A percentile compares a stretch with the other conserved stretches of the same genome.
Conservation (phyloP, 2,888 invertebrate species). For the Heliothis peltigera region DNA sequence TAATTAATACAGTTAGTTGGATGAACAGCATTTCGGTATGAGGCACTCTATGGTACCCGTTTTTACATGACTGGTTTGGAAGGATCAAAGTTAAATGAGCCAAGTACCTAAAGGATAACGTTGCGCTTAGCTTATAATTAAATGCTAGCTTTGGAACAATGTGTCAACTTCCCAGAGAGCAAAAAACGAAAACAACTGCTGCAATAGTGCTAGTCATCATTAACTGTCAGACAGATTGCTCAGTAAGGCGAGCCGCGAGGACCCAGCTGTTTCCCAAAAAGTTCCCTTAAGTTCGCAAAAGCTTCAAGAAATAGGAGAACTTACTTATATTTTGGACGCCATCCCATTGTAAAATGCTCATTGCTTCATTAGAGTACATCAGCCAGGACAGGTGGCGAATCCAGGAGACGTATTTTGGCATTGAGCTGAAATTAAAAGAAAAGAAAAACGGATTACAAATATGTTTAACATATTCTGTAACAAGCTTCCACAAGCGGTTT, state of each 20-base stretch:
- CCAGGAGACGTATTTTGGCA: constrained; percentile 93
- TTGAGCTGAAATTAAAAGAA: constrained; percentile 87
- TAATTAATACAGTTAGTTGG: not conserved
- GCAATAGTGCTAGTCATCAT: no score
- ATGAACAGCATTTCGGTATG: not conserved
- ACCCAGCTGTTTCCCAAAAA: no score
- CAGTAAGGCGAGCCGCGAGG: no score
- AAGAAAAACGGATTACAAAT: constrained; percentile 4
- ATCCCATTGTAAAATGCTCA: constrained; percentile 95
- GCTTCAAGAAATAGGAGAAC: constrained; percentile 60
- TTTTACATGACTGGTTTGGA: not conserved
- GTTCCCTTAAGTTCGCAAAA: no score
- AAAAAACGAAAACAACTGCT: no score
- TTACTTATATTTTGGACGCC: constrained; percentile 93
- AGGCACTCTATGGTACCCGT: not conserved
- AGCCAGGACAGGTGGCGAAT: constrained; percentile 95
- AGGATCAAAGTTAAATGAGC: not conserved
- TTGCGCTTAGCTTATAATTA: not conserved
- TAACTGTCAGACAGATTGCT: no score
- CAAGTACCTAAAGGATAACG: not conserved
- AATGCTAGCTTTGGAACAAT: not conserved
- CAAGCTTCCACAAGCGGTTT: no score
- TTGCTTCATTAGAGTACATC: constrained; percentile 95
- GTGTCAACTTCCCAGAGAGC: no score
- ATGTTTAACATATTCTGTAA: no score